Evolutionary conservation across 2,888 invertebrate species (phyloP), one percentile per base, ranked within the genome.

Genomic region (Palloptera scutellata): DNA sequence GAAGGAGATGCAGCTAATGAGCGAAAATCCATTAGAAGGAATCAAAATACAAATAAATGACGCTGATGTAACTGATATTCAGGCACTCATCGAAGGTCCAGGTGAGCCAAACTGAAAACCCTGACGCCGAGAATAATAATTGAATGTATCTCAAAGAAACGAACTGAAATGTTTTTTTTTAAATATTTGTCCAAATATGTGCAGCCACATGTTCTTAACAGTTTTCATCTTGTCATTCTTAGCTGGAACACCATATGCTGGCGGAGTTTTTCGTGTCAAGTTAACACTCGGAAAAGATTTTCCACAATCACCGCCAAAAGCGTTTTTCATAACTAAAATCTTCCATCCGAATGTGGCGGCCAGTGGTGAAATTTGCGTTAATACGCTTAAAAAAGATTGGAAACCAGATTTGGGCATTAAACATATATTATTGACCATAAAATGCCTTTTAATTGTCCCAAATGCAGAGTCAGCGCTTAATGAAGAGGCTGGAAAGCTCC

Each of bases 381-480:
- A 97, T 86, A 97, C 97, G 70, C 88, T 98, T 71, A 95, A 95
- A 86, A 96, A 94, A 86, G 97, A 97, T 88, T 97, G 97, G 97
- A 95, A 95, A 83, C 91, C 96, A 71, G 95, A 96, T 87, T 90
- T 96, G 83, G 97, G 97, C 82, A 93, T 97, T 73, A 94, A 93
- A 88, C 97, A 97, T 86, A 93, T 97, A 86, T 88, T 98, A 83
- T 86, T 96, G 85, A 94, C 97, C 71, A 91, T 98, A 71, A 95
- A 95, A 87, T 97, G 97, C 88, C 89, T 98, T 83, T 89, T 98
- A 75, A 97, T 98, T 86, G 96, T 96, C 83, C 97, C 97, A 82
- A 98, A 98, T 89, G 92, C 97, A 8, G 97, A 98, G 86, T 97
- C 97, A 67, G 97, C 97, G 76, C 89, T 98, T 76, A 98, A 98